phyloP scores from a whole-genome alignment of 2,888 invertebrate genomes.

The Dorcus hopei region DNA sequence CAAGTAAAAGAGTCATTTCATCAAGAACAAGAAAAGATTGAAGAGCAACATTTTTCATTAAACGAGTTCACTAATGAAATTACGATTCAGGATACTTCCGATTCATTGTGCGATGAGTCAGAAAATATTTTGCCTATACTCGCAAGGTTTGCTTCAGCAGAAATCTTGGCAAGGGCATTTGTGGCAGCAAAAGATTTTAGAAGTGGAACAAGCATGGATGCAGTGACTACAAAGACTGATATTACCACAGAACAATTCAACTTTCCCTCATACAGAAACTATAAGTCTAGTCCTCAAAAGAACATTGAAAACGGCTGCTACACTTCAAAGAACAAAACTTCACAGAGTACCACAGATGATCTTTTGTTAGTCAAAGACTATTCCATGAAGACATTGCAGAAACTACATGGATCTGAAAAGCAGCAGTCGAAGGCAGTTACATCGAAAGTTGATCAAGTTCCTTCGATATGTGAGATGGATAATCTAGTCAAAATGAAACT shows the following conservation, averaged over 20 bases:
- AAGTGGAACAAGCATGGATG: not conserved
- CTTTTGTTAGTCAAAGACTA: conserved; percentile 5
- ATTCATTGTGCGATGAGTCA: not conserved
- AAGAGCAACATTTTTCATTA: conserved; percentile 10
- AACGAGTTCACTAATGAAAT: conserved; percentile 15
- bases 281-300: not conserved
- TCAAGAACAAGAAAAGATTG: conserved; percentile 2
- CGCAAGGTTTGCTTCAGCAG: too few species aligned
- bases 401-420: conserved; percentile 1
- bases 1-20: not conserved
- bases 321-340: not conserved
- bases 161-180: too few species aligned
- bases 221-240: not conserved
- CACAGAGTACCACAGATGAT: not conserved
- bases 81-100: not conserved
- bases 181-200: not conserved
- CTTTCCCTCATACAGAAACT: too few species aligned
- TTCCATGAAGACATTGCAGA: conserved; percentile 8
- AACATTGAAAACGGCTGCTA: not conserved
- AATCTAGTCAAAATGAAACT: not conserved
- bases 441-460: not conserved
- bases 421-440: not conserved
- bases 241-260: not conserved
- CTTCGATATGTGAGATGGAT: not conserved
- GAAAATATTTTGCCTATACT: not conserved